phyloP scores from a whole-genome alignment of 1,140 invertebrate genomes.

The Pseudobourletiella spinata region DNA sequence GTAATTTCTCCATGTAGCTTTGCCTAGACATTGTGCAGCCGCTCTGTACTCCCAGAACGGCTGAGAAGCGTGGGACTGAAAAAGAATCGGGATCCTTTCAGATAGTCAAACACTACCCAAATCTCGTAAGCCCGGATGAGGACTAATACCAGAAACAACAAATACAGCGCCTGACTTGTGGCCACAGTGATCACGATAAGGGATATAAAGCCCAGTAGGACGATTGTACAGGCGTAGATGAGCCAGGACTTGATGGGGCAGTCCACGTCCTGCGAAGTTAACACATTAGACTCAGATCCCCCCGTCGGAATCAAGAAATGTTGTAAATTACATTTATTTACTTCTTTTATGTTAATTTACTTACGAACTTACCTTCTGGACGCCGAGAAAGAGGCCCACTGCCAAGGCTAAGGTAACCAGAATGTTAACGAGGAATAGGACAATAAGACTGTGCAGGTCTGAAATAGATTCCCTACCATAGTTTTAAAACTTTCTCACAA shows the following conservation, averaged over 20 bases:
- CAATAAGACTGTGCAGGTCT: constrained; percentile 28
- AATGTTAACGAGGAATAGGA: constrained; percentile 21
- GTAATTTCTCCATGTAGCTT: no score
- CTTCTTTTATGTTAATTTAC: neutral
- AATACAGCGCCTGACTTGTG: constrained; percentile 17
- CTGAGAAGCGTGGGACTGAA: constrained; percentile 16
- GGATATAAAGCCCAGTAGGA: constrained; percentile 25
- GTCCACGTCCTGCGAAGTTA: constrained; percentile 33
- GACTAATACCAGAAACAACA: constrained; percentile 18
- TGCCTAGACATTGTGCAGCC: constrained; percentile 31
- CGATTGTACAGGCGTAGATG: constrained; percentile 26
- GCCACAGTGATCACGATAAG: constrained; percentile 25
- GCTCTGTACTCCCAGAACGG: constrained; percentile 20
- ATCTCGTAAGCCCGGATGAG: constrained; percentile 33
- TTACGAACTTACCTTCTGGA: constrained; percentile 22
- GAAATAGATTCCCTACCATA: neutral
- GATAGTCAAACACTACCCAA: constrained; percentile 35
- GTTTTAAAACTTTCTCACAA: constrained; percentile 8
- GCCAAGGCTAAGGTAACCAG: constrained; percentile 25
- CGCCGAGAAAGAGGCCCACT: constrained; percentile 29
- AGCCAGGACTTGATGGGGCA: constrained; percentile 34
- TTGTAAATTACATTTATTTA: neutral
- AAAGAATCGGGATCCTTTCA: constrained; percentile 21
- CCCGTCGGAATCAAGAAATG: no score
- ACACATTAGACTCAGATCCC: no score